Base-by-base conservation (phyloP, 2,113 vertebrate species). In the Tyto alba region DNA sequence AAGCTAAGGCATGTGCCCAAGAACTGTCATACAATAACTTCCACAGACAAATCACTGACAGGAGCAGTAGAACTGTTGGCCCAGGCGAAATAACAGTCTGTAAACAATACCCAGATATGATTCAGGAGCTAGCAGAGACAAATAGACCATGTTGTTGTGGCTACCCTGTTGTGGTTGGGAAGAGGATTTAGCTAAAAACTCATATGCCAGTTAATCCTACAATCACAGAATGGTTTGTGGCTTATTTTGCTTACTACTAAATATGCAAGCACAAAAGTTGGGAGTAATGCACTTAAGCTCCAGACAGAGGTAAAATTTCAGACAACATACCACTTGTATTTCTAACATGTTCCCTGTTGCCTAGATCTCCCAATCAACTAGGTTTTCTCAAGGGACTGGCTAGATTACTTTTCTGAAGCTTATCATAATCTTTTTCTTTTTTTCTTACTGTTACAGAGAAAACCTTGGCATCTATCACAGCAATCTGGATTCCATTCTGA, bases 231-330 rank as follows among this genome's bases (percentile, higher is more conserved):
- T 17, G 77, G 87, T 95, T 95, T 93, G 87, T 95, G 94, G 91
- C 62, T 94, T 97, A 88, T 96, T 96, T 96, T 96, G 89, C 94
- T 96, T 96, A 85, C 93, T 96, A 34, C 57, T 96, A 94, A 94
- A 88, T 89, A 89, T 96, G 85, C 81, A 94, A 29, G 94, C 96
- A 91, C 95, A 96, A 79, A 94, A 93, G 45, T 89, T 95, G 62
- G 74, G 81, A 95, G 93, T 94, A 95, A 94, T 82, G 50, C 89
- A 89, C 48, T 96, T 95, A 95, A 95, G 57, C 93, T 95, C 96
- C 62, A 88, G 94, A 89, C 89, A 93, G 87, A 96, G 91, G 74
- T 97, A 96, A 85, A 82, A 85, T 97, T 96, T 96, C 96, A 97
- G 77, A 91, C 43, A 94, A 68, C 73, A 82, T 40, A 64, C 56